Conservation (phyloP, 2,113 vertebrate genomes). For the Thamnophis sirtalis region DNA sequence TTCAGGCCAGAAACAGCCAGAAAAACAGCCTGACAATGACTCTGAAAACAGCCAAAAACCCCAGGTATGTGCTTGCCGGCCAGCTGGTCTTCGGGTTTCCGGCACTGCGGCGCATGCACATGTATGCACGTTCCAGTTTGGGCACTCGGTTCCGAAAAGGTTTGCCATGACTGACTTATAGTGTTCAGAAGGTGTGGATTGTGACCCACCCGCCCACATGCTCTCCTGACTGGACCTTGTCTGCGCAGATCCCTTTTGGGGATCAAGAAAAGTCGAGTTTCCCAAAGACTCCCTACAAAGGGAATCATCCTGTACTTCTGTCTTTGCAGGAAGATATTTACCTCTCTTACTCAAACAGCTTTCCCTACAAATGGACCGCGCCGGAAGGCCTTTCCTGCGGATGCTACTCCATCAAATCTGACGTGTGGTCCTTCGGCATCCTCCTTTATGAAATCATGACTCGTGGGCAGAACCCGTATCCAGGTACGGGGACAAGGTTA, state of each 20-base stretch:
- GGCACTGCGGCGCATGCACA: too few species aligned
- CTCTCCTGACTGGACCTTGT: background rate
- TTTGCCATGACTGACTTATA: too few species aligned
- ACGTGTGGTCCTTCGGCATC: constrained; percentile 80
- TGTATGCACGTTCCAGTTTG: too few species aligned
- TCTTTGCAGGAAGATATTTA: constrained; percentile 73
- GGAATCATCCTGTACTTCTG: background rate
- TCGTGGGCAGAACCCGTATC: constrained; percentile 71
- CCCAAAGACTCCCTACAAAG: background rate
- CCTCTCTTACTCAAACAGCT: constrained; percentile 64
- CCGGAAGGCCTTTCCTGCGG: constrained; percentile 75
- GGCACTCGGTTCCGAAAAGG: too few species aligned
- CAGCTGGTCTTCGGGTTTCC: too few species aligned
- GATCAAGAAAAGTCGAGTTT: background rate
- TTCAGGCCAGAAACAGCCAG: too few species aligned
- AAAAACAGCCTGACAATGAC: too few species aligned
- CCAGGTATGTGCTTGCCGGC: too few species aligned
- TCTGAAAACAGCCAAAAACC: too few species aligned
- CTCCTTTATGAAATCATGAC: constrained; percentile 79
- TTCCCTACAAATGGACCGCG: constrained; percentile 81
- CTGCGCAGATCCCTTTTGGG: background rate
- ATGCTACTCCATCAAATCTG: constrained; percentile 75
- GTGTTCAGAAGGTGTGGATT: background rate
- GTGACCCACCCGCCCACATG: background rate
- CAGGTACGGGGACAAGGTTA: constrained; percentile 62